Evolutionary conservation across 2,797 vertebrate genomes (phyloP).

Genomic region (Xerus rutilus): DNA sequence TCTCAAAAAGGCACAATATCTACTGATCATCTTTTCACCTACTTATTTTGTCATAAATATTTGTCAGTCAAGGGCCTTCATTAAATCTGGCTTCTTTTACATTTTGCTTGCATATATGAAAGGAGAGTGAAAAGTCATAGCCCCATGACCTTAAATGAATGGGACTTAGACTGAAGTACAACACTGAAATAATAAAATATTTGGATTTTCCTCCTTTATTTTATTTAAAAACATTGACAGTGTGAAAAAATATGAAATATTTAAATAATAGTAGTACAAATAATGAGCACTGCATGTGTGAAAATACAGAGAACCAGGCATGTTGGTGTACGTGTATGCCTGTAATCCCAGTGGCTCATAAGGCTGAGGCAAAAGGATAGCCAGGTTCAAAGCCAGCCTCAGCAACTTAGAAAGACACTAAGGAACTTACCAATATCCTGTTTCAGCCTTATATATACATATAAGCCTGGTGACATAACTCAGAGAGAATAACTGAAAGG

Average conservation of each 20-base stretch:
- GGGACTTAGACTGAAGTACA: neutral
- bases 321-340: no score
- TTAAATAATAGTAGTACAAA: neutral
- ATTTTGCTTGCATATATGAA: neutral
- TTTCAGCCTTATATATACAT: no score
- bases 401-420: no score
- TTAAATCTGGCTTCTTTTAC: constrained; percentile 21
- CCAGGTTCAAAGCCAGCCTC: no score
- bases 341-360: no score
- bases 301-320: neutral
- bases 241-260: neutral
- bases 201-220: neutral
- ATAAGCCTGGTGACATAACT: no score
- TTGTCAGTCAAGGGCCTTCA: constrained; percentile 33
- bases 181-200: neutral
- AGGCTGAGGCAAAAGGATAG: no score
- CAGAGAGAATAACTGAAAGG: neutral
- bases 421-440: no score
- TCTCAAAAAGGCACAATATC: constrained; percentile 52
- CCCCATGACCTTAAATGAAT: neutral
- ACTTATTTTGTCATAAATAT: constrained; percentile 58
- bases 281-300: neutral
- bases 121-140: neutral
- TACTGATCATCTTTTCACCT: constrained; percentile 61
- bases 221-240: neutral